A percentile compares a stretch with the other conserved stretches of the same genome.
These are phyloP conservation scores for Cirrhinus molitorella DNA, from an alignment of 2,797 vertebrate species.

Conservation along the genomic window DNA sequence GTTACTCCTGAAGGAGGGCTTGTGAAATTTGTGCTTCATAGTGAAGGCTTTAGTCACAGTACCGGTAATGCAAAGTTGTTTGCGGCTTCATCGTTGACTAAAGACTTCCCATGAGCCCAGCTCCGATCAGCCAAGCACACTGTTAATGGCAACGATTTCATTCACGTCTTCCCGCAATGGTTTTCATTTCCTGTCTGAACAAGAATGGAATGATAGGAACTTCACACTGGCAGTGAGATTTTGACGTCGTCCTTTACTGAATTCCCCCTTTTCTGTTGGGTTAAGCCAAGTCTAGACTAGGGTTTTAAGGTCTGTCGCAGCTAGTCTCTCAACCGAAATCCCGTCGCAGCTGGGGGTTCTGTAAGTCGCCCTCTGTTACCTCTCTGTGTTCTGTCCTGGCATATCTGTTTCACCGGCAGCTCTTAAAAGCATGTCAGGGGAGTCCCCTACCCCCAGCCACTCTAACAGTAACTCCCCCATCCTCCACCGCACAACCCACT, in stretches of 20 bases:
- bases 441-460: slow-evolving; percentile 57
- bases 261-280: slow-evolving; percentile 61
- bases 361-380: slow-evolving; percentile 57
- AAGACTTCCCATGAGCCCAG: slow-evolving; percentile 38
- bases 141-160: slow-evolving; percentile 74
- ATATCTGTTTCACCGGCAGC: slow-evolving; percentile 48
- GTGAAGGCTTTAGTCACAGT: slow-evolving; percentile 53
- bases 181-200: slow-evolving; percentile 80
- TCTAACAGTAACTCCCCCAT: slow-evolving; percentile 37
- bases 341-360: slow-evolving; percentile 68
- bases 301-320: slow-evolving; percentile 80
- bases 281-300: slow-evolving; percentile 83
- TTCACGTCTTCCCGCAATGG: slow-evolving; percentile 72
- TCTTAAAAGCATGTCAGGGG: slow-evolving; percentile 66
- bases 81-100: slow-evolving; percentile 64
- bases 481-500: slow-evolving; percentile 63
- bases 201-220: slow-evolving; percentile 82
- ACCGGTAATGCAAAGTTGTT: slow-evolving; percentile 55
- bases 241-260: slow-evolving; percentile 52
- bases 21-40: slow-evolving; percentile 48
- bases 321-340: slow-evolving; percentile 75
- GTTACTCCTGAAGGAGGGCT: slow-evolving; percentile 16
- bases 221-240: slow-evolving; percentile 68
- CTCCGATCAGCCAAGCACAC: slow-evolving; percentile 64
- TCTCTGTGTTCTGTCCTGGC: slow-evolving; percentile 67